Percentiles rank a stretch among this genome's conserved stretches.
Conservation (phyloP, 2,888 invertebrate species). For the Temnothorax ravouxi region DNA sequence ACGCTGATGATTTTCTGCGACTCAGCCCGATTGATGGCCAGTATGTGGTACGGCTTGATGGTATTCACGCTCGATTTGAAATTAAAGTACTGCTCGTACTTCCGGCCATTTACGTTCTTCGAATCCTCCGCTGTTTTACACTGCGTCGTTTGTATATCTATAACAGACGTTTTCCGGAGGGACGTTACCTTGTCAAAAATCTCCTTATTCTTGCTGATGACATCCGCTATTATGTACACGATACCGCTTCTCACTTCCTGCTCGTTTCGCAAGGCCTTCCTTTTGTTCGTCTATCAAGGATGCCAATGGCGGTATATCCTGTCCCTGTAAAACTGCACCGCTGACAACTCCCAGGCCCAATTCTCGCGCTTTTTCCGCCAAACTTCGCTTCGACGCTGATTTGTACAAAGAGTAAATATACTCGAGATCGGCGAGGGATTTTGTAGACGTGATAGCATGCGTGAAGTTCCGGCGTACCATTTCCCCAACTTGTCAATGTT, state of each 20-base stretch:
- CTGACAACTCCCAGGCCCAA: slow-evolving; percentile 92
- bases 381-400: slow-evolving; percentile 89
- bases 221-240: slow-evolving; percentile 93
- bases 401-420: slow-evolving; percentile 94
- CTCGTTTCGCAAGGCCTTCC: slow-evolving; percentile 87
- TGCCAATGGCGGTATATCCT: slow-evolving; percentile 74
- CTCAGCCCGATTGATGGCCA: slow-evolving; percentile 96
- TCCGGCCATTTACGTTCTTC: slow-evolving; percentile 86
- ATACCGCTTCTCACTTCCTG: slow-evolving; percentile 90
- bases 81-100: slow-evolving; percentile 93
- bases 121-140: slow-evolving; percentile 83
- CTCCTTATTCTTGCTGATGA: slow-evolving; percentile 92
- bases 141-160: slow-evolving; percentile 82
- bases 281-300: slow-evolving; percentile 86
- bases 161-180: slow-evolving; percentile 84
- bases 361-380: slow-evolving; percentile 93
- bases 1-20: slow-evolving; percentile 92
- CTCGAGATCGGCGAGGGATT: slow-evolving; percentile 92
- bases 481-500: slow-evolving; percentile 90
- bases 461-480: slow-evolving; percentile 89
- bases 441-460: slow-evolving; percentile 90
- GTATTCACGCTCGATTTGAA: slow-evolving; percentile 89
- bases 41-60: slow-evolving; percentile 94
- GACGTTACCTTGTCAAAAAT: slow-evolving; percentile 91
- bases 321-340: slow-evolving; percentile 88